Evolutionary conservation across 2,797 vertebrate species (phyloP).

Genomic region (Apodemus agrarius): DNA sequence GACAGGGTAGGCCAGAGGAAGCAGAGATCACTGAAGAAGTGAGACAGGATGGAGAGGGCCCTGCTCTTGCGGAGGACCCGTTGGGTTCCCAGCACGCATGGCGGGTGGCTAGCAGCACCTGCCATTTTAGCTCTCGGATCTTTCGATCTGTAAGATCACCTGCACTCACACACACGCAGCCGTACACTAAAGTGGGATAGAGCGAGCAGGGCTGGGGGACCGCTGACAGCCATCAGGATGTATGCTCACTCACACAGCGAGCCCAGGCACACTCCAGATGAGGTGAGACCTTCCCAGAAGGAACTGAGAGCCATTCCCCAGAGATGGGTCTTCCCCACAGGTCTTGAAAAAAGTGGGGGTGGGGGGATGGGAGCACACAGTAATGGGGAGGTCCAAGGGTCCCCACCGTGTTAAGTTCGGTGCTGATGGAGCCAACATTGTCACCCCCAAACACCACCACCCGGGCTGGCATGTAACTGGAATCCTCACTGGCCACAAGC

Average conservation of each 20-base stretch:
- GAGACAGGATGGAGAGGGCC: neutral
- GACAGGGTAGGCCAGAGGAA: conserved; percentile 1
- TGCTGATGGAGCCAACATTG: conserved; percentile 90
- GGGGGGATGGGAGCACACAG: neutral
- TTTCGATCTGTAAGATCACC: neutral
- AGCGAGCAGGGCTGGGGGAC: too few relatives aligned
- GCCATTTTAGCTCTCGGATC: neutral
- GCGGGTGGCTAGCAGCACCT: neutral
- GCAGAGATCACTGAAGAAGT: neutral
- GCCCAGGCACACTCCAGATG: neutral
- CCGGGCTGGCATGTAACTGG: conserved; percentile 95
- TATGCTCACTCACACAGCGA: neutral
- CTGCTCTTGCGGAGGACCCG: neutral
- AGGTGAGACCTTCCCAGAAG: neutral
- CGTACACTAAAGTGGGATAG: neutral
- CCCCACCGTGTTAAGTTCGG: conserved; percentile 94
- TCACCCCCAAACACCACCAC: conserved; percentile 95
- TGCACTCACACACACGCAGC: neutral
- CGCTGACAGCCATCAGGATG: rapidly evolving
- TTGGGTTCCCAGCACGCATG: neutral
- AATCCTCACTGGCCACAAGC: conserved; percentile 92
- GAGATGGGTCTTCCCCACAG: neutral
- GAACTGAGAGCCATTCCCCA: neutral
- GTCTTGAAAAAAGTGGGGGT: neutral
- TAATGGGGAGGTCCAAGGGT: neutral